Conservation (phyloP, 2,888 invertebrate genomes). For the Pseudolycoriella hygida region DNA sequence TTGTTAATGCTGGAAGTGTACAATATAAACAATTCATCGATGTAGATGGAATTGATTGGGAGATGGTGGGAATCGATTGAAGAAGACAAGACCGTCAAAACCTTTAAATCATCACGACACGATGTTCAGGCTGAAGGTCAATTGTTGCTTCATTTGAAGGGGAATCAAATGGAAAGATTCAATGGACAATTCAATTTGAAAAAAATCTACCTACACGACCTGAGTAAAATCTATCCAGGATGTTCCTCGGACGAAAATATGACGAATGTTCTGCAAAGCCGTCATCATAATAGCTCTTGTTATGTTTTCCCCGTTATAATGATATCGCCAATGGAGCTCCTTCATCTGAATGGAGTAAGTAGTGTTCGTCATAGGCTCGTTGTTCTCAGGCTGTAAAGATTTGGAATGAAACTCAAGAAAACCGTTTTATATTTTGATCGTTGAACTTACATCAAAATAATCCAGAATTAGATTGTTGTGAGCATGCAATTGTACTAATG, state of each 20-base stretch:
- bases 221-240: constrained; percentile 40
- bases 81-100: too few relatives aligned
- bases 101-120: too few relatives aligned
- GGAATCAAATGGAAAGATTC: too few relatives aligned
- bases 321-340: constrained; percentile 55
- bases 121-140: too few relatives aligned
- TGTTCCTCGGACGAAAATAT: constrained; percentile 58
- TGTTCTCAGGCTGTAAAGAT: constrained; percentile 20
- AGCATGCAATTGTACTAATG: constrained; percentile 67
- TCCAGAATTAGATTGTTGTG: constrained; percentile 55
- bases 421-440: background rate
- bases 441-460: constrained; percentile 37
- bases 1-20: constrained; percentile 48
- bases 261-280: constrained; percentile 72
- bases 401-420: background rate
- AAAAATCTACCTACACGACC: constrained; percentile 32
- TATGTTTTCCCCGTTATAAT: constrained; percentile 34
- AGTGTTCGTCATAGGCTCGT: too few relatives aligned
- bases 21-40: too few relatives aligned
- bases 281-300: constrained; percentile 73
- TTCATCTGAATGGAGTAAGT: constrained; percentile 44
- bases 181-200: constrained; percentile 6
- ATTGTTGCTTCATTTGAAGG: too few relatives aligned
- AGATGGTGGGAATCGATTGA: too few relatives aligned
- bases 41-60: too few relatives aligned